These are phyloP conservation scores for Stenurella melanura DNA, from an alignment of 2,888 invertebrate genomes.

Conservation along the genomic window DNA sequence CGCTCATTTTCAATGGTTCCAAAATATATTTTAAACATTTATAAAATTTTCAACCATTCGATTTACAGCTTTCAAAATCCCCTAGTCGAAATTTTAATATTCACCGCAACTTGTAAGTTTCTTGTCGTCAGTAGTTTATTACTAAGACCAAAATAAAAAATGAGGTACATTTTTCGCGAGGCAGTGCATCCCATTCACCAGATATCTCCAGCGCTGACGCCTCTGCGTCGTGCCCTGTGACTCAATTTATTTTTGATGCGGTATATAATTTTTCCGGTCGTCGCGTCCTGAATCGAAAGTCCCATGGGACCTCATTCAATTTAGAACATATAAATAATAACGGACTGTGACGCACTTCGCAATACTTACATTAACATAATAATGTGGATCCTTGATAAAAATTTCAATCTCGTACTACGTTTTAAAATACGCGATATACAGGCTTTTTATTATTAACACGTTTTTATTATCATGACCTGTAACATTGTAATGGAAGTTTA, in stretches of 20 bases:
- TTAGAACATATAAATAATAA: constrained; percentile 66
- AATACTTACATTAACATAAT: constrained; percentile 52
- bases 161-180: neutral
- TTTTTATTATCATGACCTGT: no score
- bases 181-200: neutral
- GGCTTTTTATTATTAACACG: no score
- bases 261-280: constrained; percentile 70
- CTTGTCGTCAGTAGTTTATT: neutral
- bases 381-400: constrained; percentile 4
- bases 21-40: no score
- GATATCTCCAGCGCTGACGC: constrained; percentile 18
- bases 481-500: no score
- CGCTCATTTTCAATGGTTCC: no score
- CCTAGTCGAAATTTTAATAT: no score
- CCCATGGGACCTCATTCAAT: constrained; percentile 64
- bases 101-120: no score
- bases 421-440: no score
- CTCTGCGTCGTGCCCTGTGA: constrained; percentile 47
- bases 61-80: no score
- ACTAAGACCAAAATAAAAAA: neutral
- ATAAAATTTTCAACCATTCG: no score
- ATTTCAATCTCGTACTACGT: constrained; percentile 2
- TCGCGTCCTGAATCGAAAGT: constrained; percentile 61
- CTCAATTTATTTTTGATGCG: constrained; percentile 71
- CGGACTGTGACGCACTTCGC: constrained; percentile 56